phyloP scores from a whole-genome alignment of 2,797 vertebrate genomes.

The Liparis tanakae region DNA sequence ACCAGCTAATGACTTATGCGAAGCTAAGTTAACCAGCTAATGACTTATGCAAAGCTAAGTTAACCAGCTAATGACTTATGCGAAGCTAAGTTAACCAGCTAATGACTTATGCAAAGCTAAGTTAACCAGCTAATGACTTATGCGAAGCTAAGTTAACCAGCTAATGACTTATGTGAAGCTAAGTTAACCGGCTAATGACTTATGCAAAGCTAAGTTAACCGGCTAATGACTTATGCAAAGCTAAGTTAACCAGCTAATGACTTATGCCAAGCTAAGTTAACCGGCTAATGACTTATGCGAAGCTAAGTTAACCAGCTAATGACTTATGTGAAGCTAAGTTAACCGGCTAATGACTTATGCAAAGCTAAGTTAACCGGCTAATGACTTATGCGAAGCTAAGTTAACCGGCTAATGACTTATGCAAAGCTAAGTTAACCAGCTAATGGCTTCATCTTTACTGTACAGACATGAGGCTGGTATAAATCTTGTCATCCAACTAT shows the following conservation, averaged over 20 bases:
- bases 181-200: no score
- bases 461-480: not conserved
- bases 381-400: not conserved
- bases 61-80: not conserved
- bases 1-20: not conserved
- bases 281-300: no score
- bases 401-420: not conserved
- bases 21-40: not conserved
- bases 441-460: not conserved
- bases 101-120: no score
- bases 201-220: not conserved
- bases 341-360: no score
- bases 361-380: not conserved
- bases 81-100: not conserved
- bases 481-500: not conserved
- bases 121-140: no score
- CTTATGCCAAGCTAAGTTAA: no score
- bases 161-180: no score
- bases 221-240: not conserved
- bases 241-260: not conserved
- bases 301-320: not conserved
- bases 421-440: no score
- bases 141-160: not conserved
- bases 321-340: no score
- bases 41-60: not conserved